Percentiles rank a stretch among this genome's conserved stretches.
Evolutionary conservation across 2,113 vertebrate species (phyloP).

Genomic region (Chiloscyllium plagiosum): DNA sequence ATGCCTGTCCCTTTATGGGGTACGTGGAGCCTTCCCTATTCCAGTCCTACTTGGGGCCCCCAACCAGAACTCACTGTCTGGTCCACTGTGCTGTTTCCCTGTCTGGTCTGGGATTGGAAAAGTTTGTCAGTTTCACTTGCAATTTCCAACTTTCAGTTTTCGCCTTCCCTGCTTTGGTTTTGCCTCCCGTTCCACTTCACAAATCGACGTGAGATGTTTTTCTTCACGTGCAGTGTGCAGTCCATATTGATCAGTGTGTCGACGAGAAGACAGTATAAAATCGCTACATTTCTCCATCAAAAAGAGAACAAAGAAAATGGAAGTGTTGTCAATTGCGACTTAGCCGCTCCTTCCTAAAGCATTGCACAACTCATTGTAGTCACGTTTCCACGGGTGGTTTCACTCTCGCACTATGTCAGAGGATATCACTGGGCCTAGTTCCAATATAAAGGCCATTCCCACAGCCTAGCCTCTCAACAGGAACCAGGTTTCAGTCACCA

Average conservation of each 20-base stretch:
- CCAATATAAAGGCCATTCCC: not conserved
- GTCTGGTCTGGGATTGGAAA: too few species aligned
- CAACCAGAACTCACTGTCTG: too few species aligned
- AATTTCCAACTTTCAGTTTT: not conserved
- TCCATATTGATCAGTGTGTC: not conserved
- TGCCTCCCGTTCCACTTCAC: not conserved
- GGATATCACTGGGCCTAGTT: not conserved
- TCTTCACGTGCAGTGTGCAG: not conserved
- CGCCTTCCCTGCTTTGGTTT: not conserved
- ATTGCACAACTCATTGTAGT: too few species aligned
- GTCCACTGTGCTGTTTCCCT: too few species aligned
- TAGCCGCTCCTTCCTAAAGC: not conserved
- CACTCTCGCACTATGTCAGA: not conserved
- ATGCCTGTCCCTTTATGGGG: too few species aligned
- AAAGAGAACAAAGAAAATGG: not conserved
- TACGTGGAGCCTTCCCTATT: too few species aligned
- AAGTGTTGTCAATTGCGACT: not conserved
- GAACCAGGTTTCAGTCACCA: not conserved
- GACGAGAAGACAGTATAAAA: not conserved
- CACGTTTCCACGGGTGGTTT: not conserved
- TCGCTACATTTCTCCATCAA: not conserved
- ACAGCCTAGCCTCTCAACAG: not conserved
- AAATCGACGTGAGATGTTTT: not conserved
- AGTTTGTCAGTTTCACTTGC: not conserved
- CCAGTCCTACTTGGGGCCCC: too few species aligned